Evolutionary conservation across 2,888 invertebrate genomes (phyloP).

Genomic region (Choristoneura rosaceana): DNA sequence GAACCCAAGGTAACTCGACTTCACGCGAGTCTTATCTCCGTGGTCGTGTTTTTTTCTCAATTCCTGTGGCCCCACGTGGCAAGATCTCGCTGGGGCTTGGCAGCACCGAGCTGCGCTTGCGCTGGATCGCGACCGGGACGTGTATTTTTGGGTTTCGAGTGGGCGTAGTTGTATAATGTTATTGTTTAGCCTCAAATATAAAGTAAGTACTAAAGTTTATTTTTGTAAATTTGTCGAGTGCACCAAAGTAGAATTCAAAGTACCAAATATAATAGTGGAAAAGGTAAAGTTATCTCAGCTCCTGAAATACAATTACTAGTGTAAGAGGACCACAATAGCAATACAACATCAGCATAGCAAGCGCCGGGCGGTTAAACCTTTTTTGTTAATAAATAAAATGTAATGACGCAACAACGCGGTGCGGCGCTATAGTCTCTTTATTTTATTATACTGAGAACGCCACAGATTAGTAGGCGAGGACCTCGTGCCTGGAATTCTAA

Average conservation of each 20-base stretch:
- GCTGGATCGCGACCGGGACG: slow-evolving; percentile 5
- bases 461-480: slow-evolving; percentile 4
- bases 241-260: too few relatives aligned
- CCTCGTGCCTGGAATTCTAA: slow-evolving; percentile 1
- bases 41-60: not conserved
- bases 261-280: too few relatives aligned
- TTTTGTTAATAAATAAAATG: not conserved
- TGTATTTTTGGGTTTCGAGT: slow-evolving; percentile 3
- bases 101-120: not conserved
- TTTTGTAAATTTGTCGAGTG: not conserved
- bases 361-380: not conserved
- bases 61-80: slow-evolving; percentile 9
- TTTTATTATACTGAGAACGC: not conserved
- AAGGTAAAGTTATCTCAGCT: too few relatives aligned
- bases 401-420: slow-evolving; percentile 2
- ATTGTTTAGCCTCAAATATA: slow-evolving; percentile 10
- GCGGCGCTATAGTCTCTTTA: not conserved
- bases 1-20: not conserved
- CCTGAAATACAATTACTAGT: not conserved
- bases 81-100: not conserved
- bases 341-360: not conserved
- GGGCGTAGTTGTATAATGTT: slow-evolving; percentile 6
- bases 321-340: not conserved
- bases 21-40: not conserved
- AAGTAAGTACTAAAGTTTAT: not conserved